Base-by-base conservation (phyloP, 2,113 vertebrate genomes). In the Grus americana region DNA sequence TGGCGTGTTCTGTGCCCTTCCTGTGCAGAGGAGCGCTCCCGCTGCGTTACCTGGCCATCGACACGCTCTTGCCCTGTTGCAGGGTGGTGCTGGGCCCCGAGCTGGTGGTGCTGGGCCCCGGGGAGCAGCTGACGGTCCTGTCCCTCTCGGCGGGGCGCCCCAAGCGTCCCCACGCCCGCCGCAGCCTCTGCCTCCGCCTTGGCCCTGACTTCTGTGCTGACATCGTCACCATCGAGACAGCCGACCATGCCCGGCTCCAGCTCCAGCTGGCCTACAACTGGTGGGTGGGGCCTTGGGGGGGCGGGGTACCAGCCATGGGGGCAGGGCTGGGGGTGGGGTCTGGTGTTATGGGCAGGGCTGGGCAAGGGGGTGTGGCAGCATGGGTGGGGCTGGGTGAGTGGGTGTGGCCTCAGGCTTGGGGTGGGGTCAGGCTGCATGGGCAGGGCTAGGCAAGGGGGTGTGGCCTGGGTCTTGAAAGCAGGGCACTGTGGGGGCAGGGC, bases 221-320 rank as follows among this genome's bases (percentile, higher is more conserved):
- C 47, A 96, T 99, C 92, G 98, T 99, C 98, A 98, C 98, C 95
- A 99, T 99, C 4, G 99, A 99, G 92, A 99, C 99, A 0, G 99
- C 99, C 0, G 99, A 99, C 96, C 99, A 99, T 2, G 99, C 99
- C 85, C 97, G 99, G 5, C 98, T 99, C 87, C 99, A 99, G 95
- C 98, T 99, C 68, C 99, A 99, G 96, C 98, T 99, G 3, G 98
- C 98, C 63, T 99, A 99, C 97, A 99, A 99, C 98, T 99, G 99
- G 99, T 99, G 87, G 32, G 86, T 12, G 42, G 20, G 47, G 22
- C n/a, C 21, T 27, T 27, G 2, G 18, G 46, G 46, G 46, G 46
- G 29, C 6, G 19, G 20, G 29, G 36, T 38, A 38, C 1, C 44
- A 50, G 13, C 23, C 16, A 16, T 24, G 44, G 21, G 38, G 6